Percentiles rank a stretch among this genome's conserved stretches.
phyloP scores from a whole-genome alignment of 2,113 vertebrate genomes.

The Mustela lutreola region DNA sequence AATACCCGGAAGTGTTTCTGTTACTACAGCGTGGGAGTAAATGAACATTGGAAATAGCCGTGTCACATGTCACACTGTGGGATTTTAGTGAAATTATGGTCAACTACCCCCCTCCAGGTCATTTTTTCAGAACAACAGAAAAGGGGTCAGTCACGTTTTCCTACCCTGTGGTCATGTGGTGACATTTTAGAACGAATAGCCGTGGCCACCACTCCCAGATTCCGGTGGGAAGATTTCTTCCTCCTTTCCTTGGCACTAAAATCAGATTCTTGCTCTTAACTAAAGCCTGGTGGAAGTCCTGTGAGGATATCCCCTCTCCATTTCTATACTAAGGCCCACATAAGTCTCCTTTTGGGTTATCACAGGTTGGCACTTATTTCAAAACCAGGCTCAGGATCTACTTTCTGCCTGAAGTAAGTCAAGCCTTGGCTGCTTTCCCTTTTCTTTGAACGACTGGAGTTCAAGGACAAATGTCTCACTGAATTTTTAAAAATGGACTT shows the following conservation, averaged over 20 bases:
- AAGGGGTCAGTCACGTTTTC: not conserved
- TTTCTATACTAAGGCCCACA: not conserved
- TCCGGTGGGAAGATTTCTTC: not conserved
- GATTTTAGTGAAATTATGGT: not conserved
- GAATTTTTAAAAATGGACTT: not conserved
- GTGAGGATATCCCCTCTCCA: not conserved
- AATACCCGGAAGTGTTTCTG: not conserved
- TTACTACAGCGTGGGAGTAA: constrained; percentile 14
- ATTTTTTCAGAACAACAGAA: not conserved
- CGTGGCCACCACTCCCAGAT: not conserved
- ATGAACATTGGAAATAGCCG: not conserved
- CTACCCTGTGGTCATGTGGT: not conserved
- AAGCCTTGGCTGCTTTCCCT: not conserved
- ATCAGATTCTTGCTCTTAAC: not conserved
- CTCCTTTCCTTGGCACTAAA: not conserved
- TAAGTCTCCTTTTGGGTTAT: not conserved
- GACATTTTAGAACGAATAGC: constrained; percentile 9
- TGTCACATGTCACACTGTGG: not conserved
- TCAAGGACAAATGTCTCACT: not conserved
- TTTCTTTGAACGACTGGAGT: not conserved
- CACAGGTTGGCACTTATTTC: not conserved
- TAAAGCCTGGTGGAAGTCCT: not conserved
- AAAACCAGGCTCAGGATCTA: constrained; percentile 13
- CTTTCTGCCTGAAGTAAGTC: constrained; percentile 20
- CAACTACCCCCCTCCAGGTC: not conserved